These are phyloP conservation scores for Malurus alboscapulatus DNA, from an alignment of 2,113 vertebrate genomes.

Conservation along the genomic window DNA sequence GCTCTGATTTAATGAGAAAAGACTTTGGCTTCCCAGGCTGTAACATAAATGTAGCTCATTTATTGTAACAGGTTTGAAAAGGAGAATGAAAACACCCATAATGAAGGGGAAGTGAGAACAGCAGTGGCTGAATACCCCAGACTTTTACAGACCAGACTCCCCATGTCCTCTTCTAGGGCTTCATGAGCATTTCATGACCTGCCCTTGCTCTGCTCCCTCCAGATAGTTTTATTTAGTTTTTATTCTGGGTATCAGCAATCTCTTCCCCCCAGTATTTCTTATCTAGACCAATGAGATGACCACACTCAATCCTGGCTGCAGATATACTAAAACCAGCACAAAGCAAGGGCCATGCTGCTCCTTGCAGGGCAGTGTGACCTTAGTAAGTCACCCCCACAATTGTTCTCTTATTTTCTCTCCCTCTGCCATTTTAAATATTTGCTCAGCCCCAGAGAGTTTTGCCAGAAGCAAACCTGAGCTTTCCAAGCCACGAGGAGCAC, in stretches of 20 bases:
- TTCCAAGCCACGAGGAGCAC: neutral
- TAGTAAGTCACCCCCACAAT: neutral
- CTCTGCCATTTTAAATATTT: neutral
- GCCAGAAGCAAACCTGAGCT: neutral
- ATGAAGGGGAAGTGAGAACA: neutral
- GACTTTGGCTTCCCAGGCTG: neutral
- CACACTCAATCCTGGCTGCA: neutral
- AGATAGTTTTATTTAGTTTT: neutral
- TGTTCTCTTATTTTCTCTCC: neutral
- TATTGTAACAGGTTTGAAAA: neutral
- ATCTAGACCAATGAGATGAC: rapidly evolving
- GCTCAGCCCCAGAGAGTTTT: neutral
- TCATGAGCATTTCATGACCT: neutral
- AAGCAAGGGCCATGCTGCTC: neutral
- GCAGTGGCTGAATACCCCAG: neutral
- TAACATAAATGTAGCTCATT: neutral
- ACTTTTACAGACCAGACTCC: neutral
- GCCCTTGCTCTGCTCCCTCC: neutral
- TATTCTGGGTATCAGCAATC: neutral
- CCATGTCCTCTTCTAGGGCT: neutral
- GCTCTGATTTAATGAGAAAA: neutral
- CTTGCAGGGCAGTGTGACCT: neutral
- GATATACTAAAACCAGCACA: neutral
- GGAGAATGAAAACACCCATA: neutral
- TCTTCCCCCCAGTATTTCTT: neutral